Evolutionary conservation across 2,888 invertebrate species (phyloP).

Genomic region (Drosophila sordidula): DNA sequence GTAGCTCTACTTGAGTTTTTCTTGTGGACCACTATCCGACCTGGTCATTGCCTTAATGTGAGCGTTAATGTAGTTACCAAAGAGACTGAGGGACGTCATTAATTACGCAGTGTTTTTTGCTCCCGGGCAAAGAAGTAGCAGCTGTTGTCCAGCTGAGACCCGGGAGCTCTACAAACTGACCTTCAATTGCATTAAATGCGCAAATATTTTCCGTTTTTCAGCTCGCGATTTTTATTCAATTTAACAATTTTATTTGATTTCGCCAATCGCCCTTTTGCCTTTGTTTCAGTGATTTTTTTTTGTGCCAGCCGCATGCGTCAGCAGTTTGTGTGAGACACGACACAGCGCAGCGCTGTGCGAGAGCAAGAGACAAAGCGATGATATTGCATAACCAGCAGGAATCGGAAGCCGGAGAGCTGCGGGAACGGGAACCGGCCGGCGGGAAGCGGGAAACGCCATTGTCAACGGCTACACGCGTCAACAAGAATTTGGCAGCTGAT

Average conservation of each 20-base stretch:
- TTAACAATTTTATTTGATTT: conserved; percentile 80
- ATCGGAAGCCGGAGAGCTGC: conserved; percentile 25
- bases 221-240: conserved; percentile 78
- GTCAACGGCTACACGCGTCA: conserved; percentile 80
- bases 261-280: conserved; percentile 39
- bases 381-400: conserved; percentile 68
- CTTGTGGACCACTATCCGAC: conserved; percentile 8
- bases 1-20: not conserved
- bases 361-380: conserved; percentile 23
- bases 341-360: conserved; percentile 3
- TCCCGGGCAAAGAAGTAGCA: conserved; percentile 15
- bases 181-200: conserved; percentile 74
- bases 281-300: conserved; percentile 41
- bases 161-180: conserved; percentile 48
- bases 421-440: not conserved
- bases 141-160: conserved; percentile 24
- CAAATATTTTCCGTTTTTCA: conserved; percentile 75
- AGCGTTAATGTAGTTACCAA: conserved; percentile 37
- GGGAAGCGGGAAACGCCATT: conserved; percentile 34
- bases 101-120: conserved; percentile 57
- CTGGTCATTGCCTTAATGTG: conserved; percentile 43
- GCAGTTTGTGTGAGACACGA: conserved; percentile 38
- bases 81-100: conserved; percentile 38
- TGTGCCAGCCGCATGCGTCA: conserved; percentile 52
- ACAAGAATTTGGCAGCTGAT: conserved; percentile 79